Conservation (phyloP, 2,888 invertebrate species). For the Leucoptera coffeella region DNA sequence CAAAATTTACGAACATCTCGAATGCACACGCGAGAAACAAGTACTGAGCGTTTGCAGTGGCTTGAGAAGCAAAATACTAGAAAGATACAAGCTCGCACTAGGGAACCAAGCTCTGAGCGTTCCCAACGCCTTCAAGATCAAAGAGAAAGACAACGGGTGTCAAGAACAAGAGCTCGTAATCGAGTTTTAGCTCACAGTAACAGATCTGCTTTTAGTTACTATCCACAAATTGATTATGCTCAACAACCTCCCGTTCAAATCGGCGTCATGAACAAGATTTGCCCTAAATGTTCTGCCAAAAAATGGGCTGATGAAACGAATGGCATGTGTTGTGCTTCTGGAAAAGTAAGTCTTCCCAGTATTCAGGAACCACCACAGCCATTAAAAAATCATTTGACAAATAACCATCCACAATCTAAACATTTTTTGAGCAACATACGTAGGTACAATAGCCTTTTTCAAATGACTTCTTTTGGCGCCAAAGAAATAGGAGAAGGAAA, state of each 20-base stretch:
- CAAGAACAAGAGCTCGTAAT: conserved; percentile 7
- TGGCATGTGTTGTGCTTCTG: no score
- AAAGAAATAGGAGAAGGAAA: no score
- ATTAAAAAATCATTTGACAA: no score
- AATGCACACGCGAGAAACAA: conserved; percentile 1
- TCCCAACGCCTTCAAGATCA: conserved; percentile 5
- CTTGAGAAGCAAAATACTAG: conserved; percentile 1
- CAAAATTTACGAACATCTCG: conserved; percentile 4
- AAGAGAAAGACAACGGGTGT: conserved; percentile 7
- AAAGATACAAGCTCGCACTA: not conserved
- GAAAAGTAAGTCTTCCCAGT: no score
- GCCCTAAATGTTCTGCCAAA: conserved; percentile 9
- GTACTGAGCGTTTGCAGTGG: conserved; percentile 2
- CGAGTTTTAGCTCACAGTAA: conserved; percentile 8
- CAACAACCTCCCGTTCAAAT: conserved; percentile 8
- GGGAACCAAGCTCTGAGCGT: conserved; percentile 5
- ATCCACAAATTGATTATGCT: conserved; percentile 9
- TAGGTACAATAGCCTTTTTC: no score
- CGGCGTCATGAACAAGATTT: conserved; percentile 10
- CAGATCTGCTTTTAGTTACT: conserved; percentile 8
- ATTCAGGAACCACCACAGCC: no score
- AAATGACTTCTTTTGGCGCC: no score
- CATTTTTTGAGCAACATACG: no score
- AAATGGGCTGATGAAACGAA: no score
- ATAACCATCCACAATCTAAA: no score